Evolutionary conservation across 2,888 invertebrate genomes (phyloP).

Genomic region (Hylaea fasciaria): DNA sequence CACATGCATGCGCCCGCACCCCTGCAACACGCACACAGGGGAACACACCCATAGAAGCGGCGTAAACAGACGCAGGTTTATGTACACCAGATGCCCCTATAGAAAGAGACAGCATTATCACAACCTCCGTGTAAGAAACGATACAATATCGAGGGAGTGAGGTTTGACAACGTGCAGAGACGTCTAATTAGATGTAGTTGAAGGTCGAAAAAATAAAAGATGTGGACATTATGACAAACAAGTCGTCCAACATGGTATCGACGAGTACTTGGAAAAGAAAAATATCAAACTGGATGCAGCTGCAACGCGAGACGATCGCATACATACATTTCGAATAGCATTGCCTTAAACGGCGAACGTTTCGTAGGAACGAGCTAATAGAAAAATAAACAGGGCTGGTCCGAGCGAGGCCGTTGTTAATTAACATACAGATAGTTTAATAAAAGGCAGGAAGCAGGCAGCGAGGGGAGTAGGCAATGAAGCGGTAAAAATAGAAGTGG

Average conservation of each 20-base stretch:
- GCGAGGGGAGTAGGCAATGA: conserved; percentile 83
- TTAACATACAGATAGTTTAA: conserved; percentile 85
- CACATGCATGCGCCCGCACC: conserved; percentile 74
- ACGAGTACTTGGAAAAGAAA: conserved; percentile 47
- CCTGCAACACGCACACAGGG: conserved; percentile 67
- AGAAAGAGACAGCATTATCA: conserved; percentile 74
- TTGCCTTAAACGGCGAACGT: conserved; percentile 66
- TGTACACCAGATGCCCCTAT: conserved; percentile 83
- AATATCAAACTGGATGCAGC: conserved; percentile 49
- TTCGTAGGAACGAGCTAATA: conserved; percentile 70
- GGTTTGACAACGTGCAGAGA: conserved; percentile 75
- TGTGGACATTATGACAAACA: conserved; percentile 38
- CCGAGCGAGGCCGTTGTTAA: conserved; percentile 79
- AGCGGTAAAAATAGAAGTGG: conserved; percentile 84
- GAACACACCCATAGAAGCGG: conserved; percentile 60
- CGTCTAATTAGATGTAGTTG: conserved; percentile 80
- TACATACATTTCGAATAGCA: conserved; percentile 49
- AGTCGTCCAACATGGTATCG: conserved; percentile 36
- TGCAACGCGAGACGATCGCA: conserved; percentile 45
- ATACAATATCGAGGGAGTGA: conserved; percentile 64
- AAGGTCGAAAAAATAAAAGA: conserved; percentile 78
- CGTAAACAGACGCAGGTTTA: conserved; percentile 82
- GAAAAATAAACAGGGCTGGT: conserved; percentile 76
- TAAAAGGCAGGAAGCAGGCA: conserved; percentile 83
- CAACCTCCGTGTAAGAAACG: conserved; percentile 64